Conservation (phyloP, 2,113 vertebrate species). For the Ceuthmochares aereus region DNA sequence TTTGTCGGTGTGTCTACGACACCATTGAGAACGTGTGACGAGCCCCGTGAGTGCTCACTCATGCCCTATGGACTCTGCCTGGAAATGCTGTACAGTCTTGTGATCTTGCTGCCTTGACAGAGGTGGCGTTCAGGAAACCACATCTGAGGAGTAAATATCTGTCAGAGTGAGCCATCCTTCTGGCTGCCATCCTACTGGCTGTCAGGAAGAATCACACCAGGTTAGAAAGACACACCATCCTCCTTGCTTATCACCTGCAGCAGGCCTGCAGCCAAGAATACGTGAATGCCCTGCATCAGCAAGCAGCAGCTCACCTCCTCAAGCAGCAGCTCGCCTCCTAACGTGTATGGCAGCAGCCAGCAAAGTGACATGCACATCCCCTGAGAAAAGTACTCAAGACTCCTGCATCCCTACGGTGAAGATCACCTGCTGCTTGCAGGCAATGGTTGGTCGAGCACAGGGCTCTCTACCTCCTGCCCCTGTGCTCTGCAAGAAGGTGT, state of each 20-base stretch:
- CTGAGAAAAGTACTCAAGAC: not conserved
- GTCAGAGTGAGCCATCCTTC: not conserved
- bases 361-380: not conserved
- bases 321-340: not conserved
- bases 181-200: not conserved
- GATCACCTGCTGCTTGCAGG: not conserved
- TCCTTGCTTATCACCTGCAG: not conserved
- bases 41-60: rapidly evolving
- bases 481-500: not conserved
- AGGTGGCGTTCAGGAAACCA: not conserved
- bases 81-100: not conserved
- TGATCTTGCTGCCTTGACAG: not conserved
- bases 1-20: not conserved
- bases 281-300: not conserved
- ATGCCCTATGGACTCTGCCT: conserved; percentile 8
- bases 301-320: not conserved
- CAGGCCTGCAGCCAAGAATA: rapidly evolving
- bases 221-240: not conserved
- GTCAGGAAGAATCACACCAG: not conserved
- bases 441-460: rapidly evolving
- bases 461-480: not conserved
- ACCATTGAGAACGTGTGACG: not conserved
- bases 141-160: conserved; percentile 3
- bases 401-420: not conserved
- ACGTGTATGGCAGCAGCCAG: not conserved